Percentiles rank a stretch among this genome's conserved stretches.
These are phyloP conservation scores for Margaritifera margaritifera DNA, from an alignment of 2,888 invertebrate genomes.

Conservation along the genomic window DNA sequence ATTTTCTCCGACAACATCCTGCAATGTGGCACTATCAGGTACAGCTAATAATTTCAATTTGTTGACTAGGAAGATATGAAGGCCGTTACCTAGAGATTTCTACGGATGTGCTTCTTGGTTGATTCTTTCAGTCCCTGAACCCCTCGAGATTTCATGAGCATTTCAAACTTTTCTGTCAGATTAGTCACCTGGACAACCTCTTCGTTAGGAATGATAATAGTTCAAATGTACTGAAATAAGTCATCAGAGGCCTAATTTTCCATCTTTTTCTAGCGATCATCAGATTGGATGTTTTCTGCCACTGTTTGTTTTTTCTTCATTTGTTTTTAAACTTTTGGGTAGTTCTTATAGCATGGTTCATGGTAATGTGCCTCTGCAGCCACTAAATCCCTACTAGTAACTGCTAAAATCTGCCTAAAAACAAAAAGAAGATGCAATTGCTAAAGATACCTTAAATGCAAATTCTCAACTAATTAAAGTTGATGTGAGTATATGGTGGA, in stretches of 20 bases:
- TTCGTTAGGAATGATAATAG: constrained; percentile 4
- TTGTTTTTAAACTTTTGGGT: neutral
- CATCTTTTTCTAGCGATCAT: neutral
- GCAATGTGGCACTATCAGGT: neutral
- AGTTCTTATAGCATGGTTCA: neutral
- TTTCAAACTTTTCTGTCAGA: neutral
- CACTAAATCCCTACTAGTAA: neutral
- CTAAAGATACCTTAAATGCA: no score
- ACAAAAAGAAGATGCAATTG: no score
- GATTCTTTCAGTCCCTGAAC: constrained; percentile 3
- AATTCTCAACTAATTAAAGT: no score
- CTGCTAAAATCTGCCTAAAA: neutral
- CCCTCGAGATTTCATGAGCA: neutral
- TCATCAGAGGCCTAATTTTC: constrained; percentile 2
- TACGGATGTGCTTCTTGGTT: constrained; percentile 17
- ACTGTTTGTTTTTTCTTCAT: neutral
- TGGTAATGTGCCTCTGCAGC: neutral
- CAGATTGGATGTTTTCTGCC: neutral
- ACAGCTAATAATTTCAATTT: neutral
- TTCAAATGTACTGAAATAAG: constrained; percentile 3
- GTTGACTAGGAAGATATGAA: constrained; percentile 10
- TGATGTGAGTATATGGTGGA: no score
- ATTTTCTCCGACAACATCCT: no score
- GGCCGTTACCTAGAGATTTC: constrained; percentile 11
- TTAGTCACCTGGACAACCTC: neutral